Evolutionary conservation across 2,797 vertebrate species (phyloP), one percentile per base, ranked within the genome.

Genomic region (Decapterus maruadsi): DNA sequence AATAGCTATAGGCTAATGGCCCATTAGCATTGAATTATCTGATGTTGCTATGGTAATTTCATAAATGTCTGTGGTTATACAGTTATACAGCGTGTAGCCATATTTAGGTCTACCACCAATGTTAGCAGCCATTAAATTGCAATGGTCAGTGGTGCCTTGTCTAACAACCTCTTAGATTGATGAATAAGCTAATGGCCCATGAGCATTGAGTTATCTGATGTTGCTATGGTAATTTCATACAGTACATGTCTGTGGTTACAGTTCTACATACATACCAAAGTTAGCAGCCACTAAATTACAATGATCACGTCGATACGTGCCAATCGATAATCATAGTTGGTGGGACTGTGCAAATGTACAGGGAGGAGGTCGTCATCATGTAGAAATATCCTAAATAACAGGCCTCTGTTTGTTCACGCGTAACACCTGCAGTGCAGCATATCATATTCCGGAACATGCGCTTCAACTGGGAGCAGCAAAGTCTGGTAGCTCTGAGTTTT

Each of bases 1-100:
- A 59, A 36, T 34, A 10, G 53, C 50, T 50, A 65, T 36, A 45
- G 14, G 16, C 8, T 45, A 64, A 45, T 45, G 13, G 19, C 6
- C 17, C 19, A 61, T 61, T 71, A 51, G 50, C 48, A 40, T 60
- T 43, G 4, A 56, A 46, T 16, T 48, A 56, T 50, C 0, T 7
- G 20, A 55, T n/a, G 31, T 55, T 48, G 22, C 66, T 22, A 54
- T 55, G 31, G 31, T 42, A 50, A 75, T 61, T 42, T 19, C 26
- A 31, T 38, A 46, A 20, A 54, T 29, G 38, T 29, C 4, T 22
- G 11, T 38, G 42, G 36, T 54, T 8, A 51, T 8, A 51, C 22
- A 26, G 43, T 6, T 36, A n/a, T n/a, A n/a, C 36, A 50, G 60
- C 16, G 2, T 59, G 45, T 40, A 13, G n/a, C 11, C 45, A 48